phyloP scores from a whole-genome alignment of 2,888 invertebrate genomes.

The Mimachlamys varia region DNA sequence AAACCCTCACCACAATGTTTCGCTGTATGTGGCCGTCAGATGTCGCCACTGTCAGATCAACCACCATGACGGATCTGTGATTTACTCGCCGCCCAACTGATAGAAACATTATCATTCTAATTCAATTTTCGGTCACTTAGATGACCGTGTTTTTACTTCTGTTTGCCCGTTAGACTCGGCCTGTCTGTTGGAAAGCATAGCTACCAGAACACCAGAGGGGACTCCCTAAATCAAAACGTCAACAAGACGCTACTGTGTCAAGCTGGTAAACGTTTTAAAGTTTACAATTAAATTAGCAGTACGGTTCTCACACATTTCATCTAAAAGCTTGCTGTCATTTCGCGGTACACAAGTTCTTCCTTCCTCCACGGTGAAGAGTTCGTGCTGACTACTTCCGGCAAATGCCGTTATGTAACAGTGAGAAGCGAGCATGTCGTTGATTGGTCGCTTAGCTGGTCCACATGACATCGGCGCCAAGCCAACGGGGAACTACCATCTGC shows the following conservation, averaged over 20 bases:
- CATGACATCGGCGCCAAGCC: slow-evolving; percentile 31
- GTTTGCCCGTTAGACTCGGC: neutral
- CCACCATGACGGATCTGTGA: slow-evolving; percentile 24
- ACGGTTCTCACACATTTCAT: slow-evolving; percentile 18
- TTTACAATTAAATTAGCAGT: slow-evolving; percentile 29
- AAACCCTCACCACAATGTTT: no score
- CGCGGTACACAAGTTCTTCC: slow-evolving; percentile 28
- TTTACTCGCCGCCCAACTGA: slow-evolving; percentile 20
- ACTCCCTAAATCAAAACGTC: slow-evolving; percentile 29
- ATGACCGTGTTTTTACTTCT: neutral
- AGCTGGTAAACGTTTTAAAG: slow-evolving; percentile 31
- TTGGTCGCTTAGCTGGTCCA: slow-evolving; percentile 24
- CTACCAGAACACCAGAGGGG: neutral
- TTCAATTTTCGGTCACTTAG: slow-evolving; percentile 31
- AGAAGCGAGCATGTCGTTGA: neutral
- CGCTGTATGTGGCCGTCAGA: neutral
- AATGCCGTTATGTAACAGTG: slow-evolving; percentile 29
- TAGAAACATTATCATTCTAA: slow-evolving; percentile 13
- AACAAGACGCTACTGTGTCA: slow-evolving; percentile 1
- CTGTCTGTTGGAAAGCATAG: neutral
- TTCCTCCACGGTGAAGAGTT: slow-evolving; percentile 10
- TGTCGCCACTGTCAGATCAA: neutral
- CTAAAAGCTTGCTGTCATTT: slow-evolving; percentile 33
- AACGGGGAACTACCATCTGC: slow-evolving; percentile 24
- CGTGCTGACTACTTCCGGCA: slow-evolving; percentile 18